Base-by-base conservation (phyloP, 2,888 invertebrate genomes). In the Anorthoa munda region DNA sequence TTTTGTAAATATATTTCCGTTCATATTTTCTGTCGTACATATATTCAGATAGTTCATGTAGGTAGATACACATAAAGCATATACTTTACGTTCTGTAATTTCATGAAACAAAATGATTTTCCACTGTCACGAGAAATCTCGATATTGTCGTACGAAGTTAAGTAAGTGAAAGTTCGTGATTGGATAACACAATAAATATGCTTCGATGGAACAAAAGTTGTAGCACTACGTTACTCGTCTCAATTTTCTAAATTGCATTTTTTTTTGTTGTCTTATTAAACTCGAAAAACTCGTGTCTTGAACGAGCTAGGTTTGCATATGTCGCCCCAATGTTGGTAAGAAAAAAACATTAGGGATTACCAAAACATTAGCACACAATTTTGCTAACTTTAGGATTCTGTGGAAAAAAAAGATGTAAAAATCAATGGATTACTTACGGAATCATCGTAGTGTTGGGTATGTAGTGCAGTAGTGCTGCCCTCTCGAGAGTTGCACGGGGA, bases 401-500 rank as follows among this genome's bases (percentile, higher is more conserved):
- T 45, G 45, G 58, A 13, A 60, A 17, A 9, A n/a, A n/a, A n/a
- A n/a, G n/a, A 13, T 48, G 2, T 50, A 45, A 21, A 59, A n/a
- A n/a, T 50, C 17, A 46, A 55, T 26, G 18, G 0, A 23, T 39
- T 66, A 96, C 96, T 97, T 90, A 97, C 97, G 90, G 97, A 93
- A 92, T 97, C 97, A 90, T 97, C 97, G 94, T 97, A 97, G 91
- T 97, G 97, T 86, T 95, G 96, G 64, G 96, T 95, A 90, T 97
- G 97, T 77, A 97, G 92, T 58, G 97, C 97, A 61, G 97, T 97
- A 61, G 97, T 97, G 92, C 97, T 97, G 92, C 97, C 97, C 84
- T 97, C 97, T 85, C 97, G 94, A 45, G 97, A 97, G 88, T 97
- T 97, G 78, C 97, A 97, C 64, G 97, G 98, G 81, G 97, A 98